These are phyloP conservation scores for Ctenomys sociabilis DNA, from an alignment of 2,113 vertebrate genomes.

Conservation along the genomic window DNA sequence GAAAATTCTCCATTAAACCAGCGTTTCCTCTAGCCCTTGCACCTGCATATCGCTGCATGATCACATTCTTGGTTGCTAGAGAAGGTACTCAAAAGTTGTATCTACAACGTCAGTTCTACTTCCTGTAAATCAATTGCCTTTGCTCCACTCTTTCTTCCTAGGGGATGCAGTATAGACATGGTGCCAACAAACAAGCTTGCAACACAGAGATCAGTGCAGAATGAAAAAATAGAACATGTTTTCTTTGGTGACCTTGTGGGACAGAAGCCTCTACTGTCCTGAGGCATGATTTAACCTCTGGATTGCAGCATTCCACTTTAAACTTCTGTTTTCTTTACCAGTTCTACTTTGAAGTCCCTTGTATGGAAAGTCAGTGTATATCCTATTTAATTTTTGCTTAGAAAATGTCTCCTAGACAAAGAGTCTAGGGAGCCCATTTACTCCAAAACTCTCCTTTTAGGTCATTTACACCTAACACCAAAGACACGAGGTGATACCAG, in stretches of 20 bases:
- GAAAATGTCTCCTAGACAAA: not conserved
- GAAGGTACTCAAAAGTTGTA: not conserved
- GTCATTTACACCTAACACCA: not conserved
- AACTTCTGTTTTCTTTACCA: not conserved
- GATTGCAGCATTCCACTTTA: not conserved
- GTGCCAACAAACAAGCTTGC: not conserved
- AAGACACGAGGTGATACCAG: not conserved
- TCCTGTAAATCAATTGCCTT: not conserved
- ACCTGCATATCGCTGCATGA: not conserved
- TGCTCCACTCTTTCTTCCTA: not conserved
- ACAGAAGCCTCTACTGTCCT: not conserved
- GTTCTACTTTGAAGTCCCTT: not conserved
- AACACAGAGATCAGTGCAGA: too few relatives aligned
- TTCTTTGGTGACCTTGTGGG: not conserved
- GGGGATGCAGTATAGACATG: too few relatives aligned
- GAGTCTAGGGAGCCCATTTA: not conserved
- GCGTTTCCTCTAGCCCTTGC: not conserved
- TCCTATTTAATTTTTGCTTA: not conserved
- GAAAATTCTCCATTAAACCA: not conserved
- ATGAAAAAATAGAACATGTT: not conserved
- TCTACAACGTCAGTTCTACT: not conserved
- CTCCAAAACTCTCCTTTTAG: not conserved
- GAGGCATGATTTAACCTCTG: not conserved
- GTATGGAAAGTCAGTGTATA: not conserved
- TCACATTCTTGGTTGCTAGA: too few relatives aligned